These are phyloP conservation scores for Macrobrachium nipponense DNA, from an alignment of 1,140 invertebrate species.

Conservation along the genomic window DNA sequence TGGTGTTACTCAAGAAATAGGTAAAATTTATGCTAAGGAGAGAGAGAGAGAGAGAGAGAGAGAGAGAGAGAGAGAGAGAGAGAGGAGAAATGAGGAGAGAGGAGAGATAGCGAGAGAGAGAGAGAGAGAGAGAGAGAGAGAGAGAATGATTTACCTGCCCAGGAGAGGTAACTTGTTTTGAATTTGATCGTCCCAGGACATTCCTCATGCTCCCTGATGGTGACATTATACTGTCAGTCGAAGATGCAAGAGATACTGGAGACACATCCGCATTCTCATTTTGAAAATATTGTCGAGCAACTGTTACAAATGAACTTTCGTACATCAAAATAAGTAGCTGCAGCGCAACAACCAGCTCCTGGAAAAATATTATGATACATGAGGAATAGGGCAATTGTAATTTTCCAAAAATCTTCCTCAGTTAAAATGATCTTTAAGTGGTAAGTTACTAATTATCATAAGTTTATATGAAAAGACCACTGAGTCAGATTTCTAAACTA, in stretches of 20 bases:
- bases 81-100: too few relatives aligned
- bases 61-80: too few relatives aligned
- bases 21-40: too few relatives aligned
- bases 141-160: constrained; percentile 30
- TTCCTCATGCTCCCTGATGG: constrained; percentile 34
- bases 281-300: constrained; percentile 76
- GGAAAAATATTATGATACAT: constrained; percentile 15
- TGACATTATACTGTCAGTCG: constrained; percentile 32
- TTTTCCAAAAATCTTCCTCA: too few relatives aligned
- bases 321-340: constrained; percentile 88
- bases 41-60: too few relatives aligned
- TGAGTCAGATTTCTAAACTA: too few relatives aligned
- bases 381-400: neutral
- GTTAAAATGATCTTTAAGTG: too few relatives aligned
- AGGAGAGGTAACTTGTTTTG: constrained; percentile 39
- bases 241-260: constrained; percentile 26
- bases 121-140: too few relatives aligned
- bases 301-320: constrained; percentile 84
- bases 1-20: too few relatives aligned
- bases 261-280: constrained; percentile 73
- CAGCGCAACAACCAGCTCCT: constrained; percentile 84
- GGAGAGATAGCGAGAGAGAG: too few relatives aligned
- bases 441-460: too few relatives aligned
- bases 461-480: too few relatives aligned
- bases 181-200: constrained; percentile 18